phyloP scores from a whole-genome alignment of 1,140 invertebrate species.

The Drosophila triauraria region DNA sequence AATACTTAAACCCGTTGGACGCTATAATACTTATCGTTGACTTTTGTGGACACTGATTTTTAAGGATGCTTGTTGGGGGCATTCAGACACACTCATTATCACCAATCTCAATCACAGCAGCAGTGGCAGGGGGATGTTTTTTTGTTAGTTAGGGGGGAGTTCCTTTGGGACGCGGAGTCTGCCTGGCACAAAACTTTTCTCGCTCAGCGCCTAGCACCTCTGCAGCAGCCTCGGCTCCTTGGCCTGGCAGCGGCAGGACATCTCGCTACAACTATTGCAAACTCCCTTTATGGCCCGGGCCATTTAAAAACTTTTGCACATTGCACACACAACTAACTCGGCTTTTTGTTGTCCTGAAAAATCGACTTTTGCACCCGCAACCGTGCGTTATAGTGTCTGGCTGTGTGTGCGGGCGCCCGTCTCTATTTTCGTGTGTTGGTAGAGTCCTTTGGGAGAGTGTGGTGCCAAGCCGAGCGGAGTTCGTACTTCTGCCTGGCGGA shows the following conservation, averaged over 20 bases:
- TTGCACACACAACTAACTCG: constrained; percentile 43
- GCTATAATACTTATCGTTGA: constrained; percentile 34
- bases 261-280: constrained; percentile 34
- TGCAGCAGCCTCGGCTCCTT: constrained; percentile 9
- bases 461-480: constrained; percentile 75
- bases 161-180: constrained; percentile 27
- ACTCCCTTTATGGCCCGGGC: constrained; percentile 47
- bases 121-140: constrained; percentile 17
- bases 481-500: constrained; percentile 57
- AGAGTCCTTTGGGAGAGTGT: constrained; percentile 56
- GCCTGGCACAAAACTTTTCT: constrained; percentile 52
- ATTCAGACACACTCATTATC: constrained; percentile 56
- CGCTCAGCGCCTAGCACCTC: constrained; percentile 69
- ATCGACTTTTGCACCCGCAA: constrained; percentile 70
- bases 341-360: constrained; percentile 70
- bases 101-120: constrained; percentile 64
- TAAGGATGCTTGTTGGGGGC: constrained; percentile 61
- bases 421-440: constrained; percentile 9
- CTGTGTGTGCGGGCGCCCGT: constrained; percentile 19
- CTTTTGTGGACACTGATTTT: constrained; percentile 13
- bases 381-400: constrained; percentile 25
- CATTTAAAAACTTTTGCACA: constrained; percentile 77
- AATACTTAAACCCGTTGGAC: constrained; percentile 39
- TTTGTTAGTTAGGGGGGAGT: background rate
- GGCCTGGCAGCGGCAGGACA: constrained; percentile 30